Evolutionary conservation across 2,888 invertebrate species (phyloP).

Genomic region (Thysanoteuthis rhombus): DNA sequence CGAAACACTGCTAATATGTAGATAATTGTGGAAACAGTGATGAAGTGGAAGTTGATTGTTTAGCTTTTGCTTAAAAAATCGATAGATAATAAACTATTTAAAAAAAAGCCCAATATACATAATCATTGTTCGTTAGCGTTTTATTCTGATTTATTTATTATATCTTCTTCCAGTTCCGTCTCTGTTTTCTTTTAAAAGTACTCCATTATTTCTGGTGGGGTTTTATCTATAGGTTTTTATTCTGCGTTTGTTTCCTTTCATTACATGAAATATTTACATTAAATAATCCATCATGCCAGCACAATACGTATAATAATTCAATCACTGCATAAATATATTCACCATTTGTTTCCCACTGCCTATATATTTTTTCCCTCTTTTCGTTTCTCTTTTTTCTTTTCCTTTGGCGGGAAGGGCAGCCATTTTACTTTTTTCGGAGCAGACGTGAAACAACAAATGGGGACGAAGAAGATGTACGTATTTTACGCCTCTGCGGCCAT

Average conservation of each 20-base stretch:
- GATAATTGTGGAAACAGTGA: not conserved
- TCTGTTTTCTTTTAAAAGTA: not conserved
- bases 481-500: not conserved
- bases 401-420: not conserved
- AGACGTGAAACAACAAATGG: conserved; percentile 12
- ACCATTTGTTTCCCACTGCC: not conserved
- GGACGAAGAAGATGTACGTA: conserved; percentile 12
- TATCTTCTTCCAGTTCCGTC: not conserved
- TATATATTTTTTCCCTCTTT: not conserved
- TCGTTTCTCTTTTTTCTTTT: not conserved
- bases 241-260: not conserved
- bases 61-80: too few species aligned
- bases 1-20: not conserved
- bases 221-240: not conserved
- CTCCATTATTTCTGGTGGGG: not conserved
- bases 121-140: too few species aligned
- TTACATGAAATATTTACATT: not conserved
- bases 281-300: not conserved
- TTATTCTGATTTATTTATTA: not conserved
- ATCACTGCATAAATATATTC: conserved; percentile 12
- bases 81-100: too few species aligned
- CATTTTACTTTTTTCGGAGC: not conserved
- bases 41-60: not conserved
- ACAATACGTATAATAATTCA: conserved; percentile 12
- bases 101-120: too few species aligned